Evolutionary conservation across 2,888 invertebrate species (phyloP).

Genomic region (Gymnocheta viridis): DNA sequence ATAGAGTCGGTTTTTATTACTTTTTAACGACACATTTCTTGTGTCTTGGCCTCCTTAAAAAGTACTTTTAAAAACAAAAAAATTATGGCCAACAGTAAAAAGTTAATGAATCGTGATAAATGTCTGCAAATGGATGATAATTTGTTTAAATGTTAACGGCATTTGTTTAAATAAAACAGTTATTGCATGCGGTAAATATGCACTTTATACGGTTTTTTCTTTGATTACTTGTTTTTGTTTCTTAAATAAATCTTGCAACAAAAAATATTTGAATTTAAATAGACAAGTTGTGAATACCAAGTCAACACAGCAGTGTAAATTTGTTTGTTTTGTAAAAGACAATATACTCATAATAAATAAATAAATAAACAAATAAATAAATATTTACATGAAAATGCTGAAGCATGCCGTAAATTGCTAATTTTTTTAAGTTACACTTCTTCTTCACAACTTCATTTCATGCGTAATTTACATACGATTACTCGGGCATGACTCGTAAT

Average conservation of each 20-base stretch:
- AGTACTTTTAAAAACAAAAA: too few species aligned
- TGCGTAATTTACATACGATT: not conserved
- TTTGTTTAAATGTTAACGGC: not conserved
- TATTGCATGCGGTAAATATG: not conserved
- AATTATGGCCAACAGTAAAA: not conserved
- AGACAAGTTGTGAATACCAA: slow-evolving; percentile 20
- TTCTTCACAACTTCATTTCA: slow-evolving; percentile 18
- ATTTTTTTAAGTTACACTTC: slow-evolving; percentile 28
- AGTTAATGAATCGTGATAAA: not conserved
- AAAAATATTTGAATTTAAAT: not conserved
- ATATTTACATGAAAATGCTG: slow-evolving; percentile 57
- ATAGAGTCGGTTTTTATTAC: not conserved
- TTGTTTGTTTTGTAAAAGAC: not conserved
- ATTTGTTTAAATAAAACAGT: not conserved
- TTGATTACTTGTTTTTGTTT: not conserved
- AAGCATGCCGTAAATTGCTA: slow-evolving; percentile 42
- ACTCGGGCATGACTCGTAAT: not conserved
- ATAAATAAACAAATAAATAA: slow-evolving; percentile 4
- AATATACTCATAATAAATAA: slow-evolving; percentile 1
- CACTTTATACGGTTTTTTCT: not conserved
- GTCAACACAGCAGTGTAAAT: not conserved
- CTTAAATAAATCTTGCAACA: not conserved
- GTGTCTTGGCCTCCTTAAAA: too few species aligned
- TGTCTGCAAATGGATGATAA: not conserved
- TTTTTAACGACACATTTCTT: not conserved